phyloP scores from a whole-genome alignment of 2,113 vertebrate genomes.

The Brachirus orientalis region DNA sequence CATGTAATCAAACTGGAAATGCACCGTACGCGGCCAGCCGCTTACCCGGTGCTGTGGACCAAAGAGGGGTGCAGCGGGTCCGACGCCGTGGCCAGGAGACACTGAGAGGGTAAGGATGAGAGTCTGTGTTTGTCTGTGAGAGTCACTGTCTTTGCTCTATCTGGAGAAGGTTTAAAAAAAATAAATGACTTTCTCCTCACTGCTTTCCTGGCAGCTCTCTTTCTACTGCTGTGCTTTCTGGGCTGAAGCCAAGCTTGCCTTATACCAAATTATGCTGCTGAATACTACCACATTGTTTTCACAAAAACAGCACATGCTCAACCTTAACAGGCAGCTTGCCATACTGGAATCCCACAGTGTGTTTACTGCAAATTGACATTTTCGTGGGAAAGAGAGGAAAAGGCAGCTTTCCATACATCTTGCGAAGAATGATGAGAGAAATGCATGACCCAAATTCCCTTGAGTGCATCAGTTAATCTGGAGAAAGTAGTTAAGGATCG shows the following conservation, averaged over 20 bases:
- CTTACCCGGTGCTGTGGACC: slow-evolving; percentile 80
- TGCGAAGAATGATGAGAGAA: slow-evolving; percentile 47
- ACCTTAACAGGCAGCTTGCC: slow-evolving; percentile 45
- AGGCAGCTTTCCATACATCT: slow-evolving; percentile 30
- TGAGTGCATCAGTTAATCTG: slow-evolving; percentile 37
- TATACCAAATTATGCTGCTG: slow-evolving; percentile 65
- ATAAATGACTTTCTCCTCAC: slow-evolving; percentile 36
- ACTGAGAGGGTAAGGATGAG: slow-evolving; percentile 86
- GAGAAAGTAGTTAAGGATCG: slow-evolving; percentile 41
- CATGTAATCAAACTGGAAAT: slow-evolving; percentile 75
- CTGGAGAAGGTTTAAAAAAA: slow-evolving; percentile 50
- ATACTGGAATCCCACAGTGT: slow-evolving; percentile 32
- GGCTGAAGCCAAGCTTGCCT: slow-evolving; percentile 56
- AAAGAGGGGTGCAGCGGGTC: slow-evolving; percentile 82
- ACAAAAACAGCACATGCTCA: slow-evolving; percentile 71
- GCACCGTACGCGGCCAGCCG: slow-evolving; percentile 83
- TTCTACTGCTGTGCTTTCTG: slow-evolving; percentile 63
- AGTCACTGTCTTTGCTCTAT: slow-evolving; percentile 20
- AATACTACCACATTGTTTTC: slow-evolving; percentile 75
- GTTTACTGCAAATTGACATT: slow-evolving; percentile 58
- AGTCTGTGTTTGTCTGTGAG: not conserved
- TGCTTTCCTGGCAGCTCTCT: slow-evolving; percentile 58
- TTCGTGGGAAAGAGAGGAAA: slow-evolving; percentile 61
- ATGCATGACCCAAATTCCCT: slow-evolving; percentile 57
- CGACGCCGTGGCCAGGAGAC: slow-evolving; percentile 87